Conservation (phyloP, 2,113 vertebrate species). For the cattle (Bos taurus) region ARS-UCD2.0 NC_037342.1:10105501-10106000, state of each 20-base stretch:
- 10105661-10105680: conserved; percentile 50
- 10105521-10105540: not conserved
- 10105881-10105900: not conserved
- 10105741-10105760: not conserved
- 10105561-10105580: conserved; percentile 1
- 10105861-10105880: not conserved
- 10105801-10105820: not conserved
- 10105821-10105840: not conserved
- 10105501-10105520: conserved; percentile 18
- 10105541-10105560: conserved; percentile 40
- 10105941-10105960: not conserved
- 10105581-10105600: conserved; percentile 18
- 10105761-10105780: not conserved
- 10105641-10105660: conserved; percentile 10
- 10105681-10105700: conserved; percentile 12
- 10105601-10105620: conserved; percentile 23
- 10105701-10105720: conserved; percentile 6
- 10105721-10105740: not conserved
- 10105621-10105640: conserved; percentile 53
- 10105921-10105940: not conserved
- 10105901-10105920: not conserved
- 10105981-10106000: not conserved
- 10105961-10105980: not conserved
- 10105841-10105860: not conserved
- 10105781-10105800: not conserved